Percentiles rank a stretch among this genome's conserved stretches.
These are phyloP conservation scores for Pagetopsis macropterus DNA, from an alignment of 2,797 vertebrate species.

Conservation along the genomic window DNA sequence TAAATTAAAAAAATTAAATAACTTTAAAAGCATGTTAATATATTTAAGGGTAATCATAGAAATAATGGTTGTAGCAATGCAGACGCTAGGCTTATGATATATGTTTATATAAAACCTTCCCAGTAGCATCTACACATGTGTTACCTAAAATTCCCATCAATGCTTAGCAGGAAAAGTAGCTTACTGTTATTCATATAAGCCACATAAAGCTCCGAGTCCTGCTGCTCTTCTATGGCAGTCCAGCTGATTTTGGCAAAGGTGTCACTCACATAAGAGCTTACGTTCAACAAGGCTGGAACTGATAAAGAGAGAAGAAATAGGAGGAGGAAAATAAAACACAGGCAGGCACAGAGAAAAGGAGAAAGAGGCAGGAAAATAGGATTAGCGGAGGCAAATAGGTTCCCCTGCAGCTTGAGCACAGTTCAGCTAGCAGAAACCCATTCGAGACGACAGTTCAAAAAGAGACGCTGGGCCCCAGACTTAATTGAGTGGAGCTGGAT, in stretches of 20 bases:
- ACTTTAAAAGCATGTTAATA: conserved; percentile 31
- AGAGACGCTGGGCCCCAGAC: conserved; percentile 52
- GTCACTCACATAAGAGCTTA: conserved; percentile 85
- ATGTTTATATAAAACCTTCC: conserved; percentile 44
- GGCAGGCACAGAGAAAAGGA: conserved; percentile 52
- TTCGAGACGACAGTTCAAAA: conserved; percentile 76
- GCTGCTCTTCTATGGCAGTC: conserved; percentile 78
- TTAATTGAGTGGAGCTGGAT: conserved; percentile 75
- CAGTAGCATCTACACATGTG: conserved; percentile 38
- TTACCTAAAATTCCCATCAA: conserved; percentile 42
- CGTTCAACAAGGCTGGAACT: conserved; percentile 83
- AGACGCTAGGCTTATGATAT: conserved; percentile 21
- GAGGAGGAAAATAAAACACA: conserved; percentile 59
- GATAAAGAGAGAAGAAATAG: conserved; percentile 72
- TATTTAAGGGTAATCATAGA: conserved; percentile 20
- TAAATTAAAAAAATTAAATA: neutral
- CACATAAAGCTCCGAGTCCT: conserved; percentile 82
- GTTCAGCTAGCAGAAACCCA: conserved; percentile 57
- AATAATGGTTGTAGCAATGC: conserved; percentile 21
- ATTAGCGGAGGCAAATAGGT: conserved; percentile 78
- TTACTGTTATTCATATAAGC: conserved; percentile 87
- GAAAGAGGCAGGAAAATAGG: conserved; percentile 73
- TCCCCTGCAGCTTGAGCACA: conserved; percentile 66
- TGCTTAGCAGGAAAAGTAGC: conserved; percentile 65
- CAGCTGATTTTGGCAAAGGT: conserved; percentile 87